Evolutionary conservation across 2,888 invertebrate species (phyloP).

Genomic region (Euplexia lucipara): DNA sequence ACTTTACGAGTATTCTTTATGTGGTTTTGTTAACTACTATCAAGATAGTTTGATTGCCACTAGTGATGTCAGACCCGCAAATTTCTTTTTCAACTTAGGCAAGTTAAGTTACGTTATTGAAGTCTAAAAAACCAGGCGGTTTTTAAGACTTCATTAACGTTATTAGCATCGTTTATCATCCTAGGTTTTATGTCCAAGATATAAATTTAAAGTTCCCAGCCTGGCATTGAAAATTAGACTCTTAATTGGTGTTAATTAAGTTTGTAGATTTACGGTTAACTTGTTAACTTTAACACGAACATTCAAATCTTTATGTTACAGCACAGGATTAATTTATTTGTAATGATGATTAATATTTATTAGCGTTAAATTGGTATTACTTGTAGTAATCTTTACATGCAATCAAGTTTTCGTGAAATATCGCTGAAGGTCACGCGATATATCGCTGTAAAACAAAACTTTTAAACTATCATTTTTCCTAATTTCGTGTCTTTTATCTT

Average conservation of each 20-base stretch:
- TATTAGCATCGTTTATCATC: not conserved
- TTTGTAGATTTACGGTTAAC: slow-evolving; percentile 2
- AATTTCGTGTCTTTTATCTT: not conserved
- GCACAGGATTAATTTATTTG: slow-evolving; percentile 9
- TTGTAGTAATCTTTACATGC: slow-evolving; percentile 26
- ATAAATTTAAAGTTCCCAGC: not conserved
- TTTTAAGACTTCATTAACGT: too few relatives aligned
- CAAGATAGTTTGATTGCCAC: too few relatives aligned
- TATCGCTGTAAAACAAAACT: not conserved
- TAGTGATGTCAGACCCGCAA: too few relatives aligned
- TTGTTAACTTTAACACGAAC: slow-evolving; percentile 28
- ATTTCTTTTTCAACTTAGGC: too few relatives aligned
- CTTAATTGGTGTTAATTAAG: not conserved
- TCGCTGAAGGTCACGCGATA: slow-evolving; percentile 14
- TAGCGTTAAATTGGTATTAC: slow-evolving; percentile 16
- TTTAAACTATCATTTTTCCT: not conserved
- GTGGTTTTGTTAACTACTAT: too few relatives aligned
- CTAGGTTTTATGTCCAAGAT: not conserved
- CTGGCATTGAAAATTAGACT: slow-evolving; percentile 25
- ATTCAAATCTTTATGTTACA: slow-evolving; percentile 7
- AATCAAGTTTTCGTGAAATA: slow-evolving; percentile 27
- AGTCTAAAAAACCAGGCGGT: too few relatives aligned
- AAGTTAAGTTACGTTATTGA: too few relatives aligned
- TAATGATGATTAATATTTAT: slow-evolving; percentile 41
- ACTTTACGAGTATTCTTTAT: too few relatives aligned